Evolutionary conservation across 2,113 vertebrate genomes (phyloP), one percentile per base, ranked within the genome.

Genomic region (Rhinopomastus cyanomelas): DNA sequence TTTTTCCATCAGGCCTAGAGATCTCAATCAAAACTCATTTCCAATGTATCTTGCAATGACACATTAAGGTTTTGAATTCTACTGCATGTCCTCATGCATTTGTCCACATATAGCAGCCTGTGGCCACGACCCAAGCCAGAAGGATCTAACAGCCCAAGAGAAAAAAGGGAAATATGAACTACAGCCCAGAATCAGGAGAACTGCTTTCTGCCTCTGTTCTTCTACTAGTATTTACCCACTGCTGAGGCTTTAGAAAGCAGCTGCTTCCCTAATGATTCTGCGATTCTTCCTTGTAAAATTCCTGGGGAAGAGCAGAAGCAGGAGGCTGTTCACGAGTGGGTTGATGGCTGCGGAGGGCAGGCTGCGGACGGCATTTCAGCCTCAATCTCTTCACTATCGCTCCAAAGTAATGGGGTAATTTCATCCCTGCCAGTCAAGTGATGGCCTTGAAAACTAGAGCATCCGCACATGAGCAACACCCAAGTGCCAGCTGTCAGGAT

Each of bases 1-100:
- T 78, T 92, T 94, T 95, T 75, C 57, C 22, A 64, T 74, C 17
- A n/a, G 66, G 90, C 52, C 78, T 81, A 77, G 22, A 9, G 62
- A 73, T 17, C 23, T 59, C 20, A 67, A 57, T 72, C 14, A 84
- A 87, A 76, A 13, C 37, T 23, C 81, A 49, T 87, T 94, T 94
- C 81, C 96, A 87, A 29, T 56, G 49, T 87, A 13, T 32, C 9
- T 30, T 62, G 91, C 74, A 67, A 42, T 71, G 34, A 30, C 55
- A 53, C 30, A 22, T 77, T 52, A 55, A 73, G 32, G 18, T 73
- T 14, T 29, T 55, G 79, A 21, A 21, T 75, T 8, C 16, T 59
- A n/a, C 62, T 66, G 8, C 17, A 53, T 59, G 8, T 52, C 39
- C 39, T 65, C 25, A 42, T 49, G 16, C 11, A 3, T 61, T 85